Evolutionary conservation across 2,888 invertebrate species (phyloP), one percentile per base, ranked within the genome.

Genomic region (Polymixis flavicincta): DNA sequence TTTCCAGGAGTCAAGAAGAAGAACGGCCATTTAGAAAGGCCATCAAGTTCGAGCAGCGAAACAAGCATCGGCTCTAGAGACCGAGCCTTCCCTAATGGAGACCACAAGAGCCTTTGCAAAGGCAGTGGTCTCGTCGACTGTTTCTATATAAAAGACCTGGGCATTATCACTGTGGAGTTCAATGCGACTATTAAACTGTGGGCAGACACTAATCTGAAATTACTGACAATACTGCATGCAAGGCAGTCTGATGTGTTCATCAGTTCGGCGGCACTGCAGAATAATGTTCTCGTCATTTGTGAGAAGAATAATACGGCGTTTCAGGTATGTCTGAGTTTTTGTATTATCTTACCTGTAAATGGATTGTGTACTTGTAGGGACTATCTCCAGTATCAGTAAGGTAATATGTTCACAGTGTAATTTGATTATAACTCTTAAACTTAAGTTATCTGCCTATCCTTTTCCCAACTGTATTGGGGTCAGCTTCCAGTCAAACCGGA

Each of bases 121-220:
- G 88, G 90, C 11, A 92, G 93, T 37, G 88, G 91, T 0, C 84
- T 96, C 0, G 92, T 96, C 0, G 93, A 94, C 32, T 95, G 95
- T 72, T 96, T 94, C 87, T 94, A 93, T 91, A 69, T 95, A 0
- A 82, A 83, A 14, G 92, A 92, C 22, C 71, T 91, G 1, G 95
- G 95, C 0, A 88, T 96, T 2, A 86, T 96, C 6, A 95, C 95
- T 0, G 92, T 96, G 0, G 95, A 96, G 70, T 90, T 89, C 19
- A 96, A 95, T 69, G 95, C 94, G 0, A 93, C 92, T 0, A 92
- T 96, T 4, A 96, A 96, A 74, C 88, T 96, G 8, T 96, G 96
- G 96, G 45, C 45, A 7, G 90, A 92, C 63, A 86, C 87, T 13
- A 88, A 92, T 8, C 73, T 95, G 61, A 92, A 94, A 61, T 61